Evolutionary conservation across 2,797 vertebrate species (phyloP).

Genomic region (Macropodus opercularis): DNA sequence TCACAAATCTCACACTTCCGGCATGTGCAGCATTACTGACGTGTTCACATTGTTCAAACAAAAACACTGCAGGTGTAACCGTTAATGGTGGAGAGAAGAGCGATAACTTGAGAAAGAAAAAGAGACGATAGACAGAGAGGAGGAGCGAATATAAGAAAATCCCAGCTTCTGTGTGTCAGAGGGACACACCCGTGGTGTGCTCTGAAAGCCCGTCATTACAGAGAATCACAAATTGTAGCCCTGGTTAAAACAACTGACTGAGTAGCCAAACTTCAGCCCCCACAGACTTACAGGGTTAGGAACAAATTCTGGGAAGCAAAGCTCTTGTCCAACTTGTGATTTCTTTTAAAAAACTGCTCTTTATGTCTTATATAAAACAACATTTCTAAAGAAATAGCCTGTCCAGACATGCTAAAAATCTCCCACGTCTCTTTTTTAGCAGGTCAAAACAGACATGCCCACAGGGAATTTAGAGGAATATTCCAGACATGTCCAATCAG

Average conservation of each 20-base stretch:
- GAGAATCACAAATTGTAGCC: constrained; percentile 79
- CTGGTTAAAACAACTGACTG: constrained; percentile 70
- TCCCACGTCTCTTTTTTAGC: constrained; percentile 38
- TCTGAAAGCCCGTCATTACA: constrained; percentile 80
- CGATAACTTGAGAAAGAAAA: constrained; percentile 2
- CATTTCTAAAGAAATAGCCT: constrained; percentile 41
- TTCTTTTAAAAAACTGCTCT: constrained; percentile 1
- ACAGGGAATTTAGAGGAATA: constrained; percentile 33
- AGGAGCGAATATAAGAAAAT: constrained; percentile 63
- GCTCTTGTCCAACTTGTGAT: constrained; percentile 20
- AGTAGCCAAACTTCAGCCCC: constrained; percentile 52
- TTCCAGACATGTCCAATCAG: constrained; percentile 56
- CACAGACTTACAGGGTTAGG: constrained; percentile 32
- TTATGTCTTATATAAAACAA: constrained; percentile 3
- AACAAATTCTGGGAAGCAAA: constrained; percentile 39
- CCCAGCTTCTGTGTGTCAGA: constrained; percentile 71
- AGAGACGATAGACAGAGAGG: constrained; percentile 41
- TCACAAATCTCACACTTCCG: constrained; percentile 8
- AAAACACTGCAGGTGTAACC: constrained; percentile 67
- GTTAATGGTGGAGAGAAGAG: constrained; percentile 14
- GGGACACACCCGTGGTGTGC: constrained; percentile 81
- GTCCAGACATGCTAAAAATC: constrained; percentile 62
- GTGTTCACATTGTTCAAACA: constrained; percentile 45
- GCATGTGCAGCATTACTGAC: neutral
- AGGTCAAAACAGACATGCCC: constrained; percentile 59